Conservation (phyloP, 2,113 vertebrate species). For the Lates calcarifer region DNA sequence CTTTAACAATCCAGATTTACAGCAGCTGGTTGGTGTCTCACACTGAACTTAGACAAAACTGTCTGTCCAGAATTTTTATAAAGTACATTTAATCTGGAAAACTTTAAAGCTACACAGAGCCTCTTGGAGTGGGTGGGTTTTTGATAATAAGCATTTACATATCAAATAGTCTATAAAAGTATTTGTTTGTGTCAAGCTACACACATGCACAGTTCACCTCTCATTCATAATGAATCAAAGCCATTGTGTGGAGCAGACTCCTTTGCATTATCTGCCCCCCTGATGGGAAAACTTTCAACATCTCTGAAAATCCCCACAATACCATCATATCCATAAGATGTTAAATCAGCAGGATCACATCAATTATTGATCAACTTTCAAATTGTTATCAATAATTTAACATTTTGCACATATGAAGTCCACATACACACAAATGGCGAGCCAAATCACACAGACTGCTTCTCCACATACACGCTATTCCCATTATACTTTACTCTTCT, state of each 20-base stretch:
- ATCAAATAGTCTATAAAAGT: background rate
- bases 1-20: background rate
- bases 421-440: constrained; percentile 28
- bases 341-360: constrained; percentile 56
- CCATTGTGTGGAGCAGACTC: constrained; percentile 25
- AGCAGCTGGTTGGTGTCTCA: constrained; percentile 5
- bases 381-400: constrained; percentile 70
- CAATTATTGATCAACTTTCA: constrained; percentile 65
- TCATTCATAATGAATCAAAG: constrained; percentile 69
- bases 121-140: background rate
- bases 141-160: constrained; percentile 3
- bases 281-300: constrained; percentile 23
- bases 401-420: constrained; percentile 31
- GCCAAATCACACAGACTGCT: background rate
- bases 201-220: constrained; percentile 32
- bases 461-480: background rate
- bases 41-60: constrained; percentile 3
- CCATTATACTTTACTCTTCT: background rate
- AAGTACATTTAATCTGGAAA: background rate
- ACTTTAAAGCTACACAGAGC: background rate
- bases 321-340: constrained; percentile 54
- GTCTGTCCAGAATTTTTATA: too few relatives aligned
- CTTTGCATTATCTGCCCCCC: constrained; percentile 25
- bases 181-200: constrained; percentile 5
- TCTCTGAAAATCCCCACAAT: constrained; percentile 31